Evolutionary conservation across 2,888 invertebrate genomes (phyloP), one percentile per base, ranked within the genome.

Genomic region (Protonemura montana): DNA sequence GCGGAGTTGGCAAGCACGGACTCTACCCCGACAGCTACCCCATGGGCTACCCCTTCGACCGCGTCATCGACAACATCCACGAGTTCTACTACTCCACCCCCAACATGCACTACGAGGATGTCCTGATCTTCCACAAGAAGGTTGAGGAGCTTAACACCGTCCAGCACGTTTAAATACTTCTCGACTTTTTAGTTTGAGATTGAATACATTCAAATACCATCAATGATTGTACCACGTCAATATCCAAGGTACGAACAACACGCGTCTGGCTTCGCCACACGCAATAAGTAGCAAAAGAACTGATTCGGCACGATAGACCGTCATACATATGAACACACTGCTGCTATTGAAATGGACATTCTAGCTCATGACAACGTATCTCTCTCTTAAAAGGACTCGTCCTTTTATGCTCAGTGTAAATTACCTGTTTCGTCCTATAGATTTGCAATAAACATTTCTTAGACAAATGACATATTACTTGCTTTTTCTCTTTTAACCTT

Each of bases 21-120:
- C 92, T 88, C 81, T 92, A 88, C 76, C 88, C 92, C 26, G 94
- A 94, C 89, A 92, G 92, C 89, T 92, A 92, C 88, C 92, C 94
- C 30, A 90, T 93, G 88, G 93, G 93, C 85, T 94, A 92, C 91
- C 94, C 94, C 41, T 92, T 94, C 87, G 94, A 94, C 90, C 92
- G 94, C 87, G 93, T 93, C 25, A 90, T 92, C 87, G 89, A 91
- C 85, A 80, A 81, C 82, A 90, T 90, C 26, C 86, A 86, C 89
- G 88, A 88, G 26, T 87, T 87, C 87, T 90, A 91, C 82, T 59
- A 13, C 28, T 29, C n/a, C 84, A 92, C 93, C 87, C 93, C 94
- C 35, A 94, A 95, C 91, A 93, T 94, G 92, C 93, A 90, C 92
- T 92, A 93, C 90, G 92, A 93, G 91, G 94, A 94, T 89, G 93